Evolutionary conservation across 2,888 invertebrate species (phyloP).

Genomic region (Rotaria socialis): DNA sequence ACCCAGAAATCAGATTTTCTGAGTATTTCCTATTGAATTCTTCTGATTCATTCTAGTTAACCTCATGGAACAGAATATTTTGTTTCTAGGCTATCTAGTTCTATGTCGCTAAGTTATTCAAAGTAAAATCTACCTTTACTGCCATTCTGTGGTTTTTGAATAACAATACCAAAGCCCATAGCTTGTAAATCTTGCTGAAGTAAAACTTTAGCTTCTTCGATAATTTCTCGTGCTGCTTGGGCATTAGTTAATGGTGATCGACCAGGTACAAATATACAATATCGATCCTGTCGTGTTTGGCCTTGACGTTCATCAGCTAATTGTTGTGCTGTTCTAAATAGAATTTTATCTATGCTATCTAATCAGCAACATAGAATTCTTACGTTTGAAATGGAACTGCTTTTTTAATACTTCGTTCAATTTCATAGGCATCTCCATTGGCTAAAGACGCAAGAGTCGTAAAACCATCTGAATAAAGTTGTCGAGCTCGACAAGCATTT

Average conservation of each 20-base stretch:
- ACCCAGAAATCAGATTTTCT: too few relatives aligned
- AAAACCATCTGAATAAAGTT: constrained; percentile 75
- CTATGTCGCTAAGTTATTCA: too few relatives aligned
- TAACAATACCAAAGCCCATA: constrained; percentile 50
- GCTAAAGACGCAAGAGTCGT: constrained; percentile 75
- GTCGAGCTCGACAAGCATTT: constrained; percentile 75
- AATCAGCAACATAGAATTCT: background rate
- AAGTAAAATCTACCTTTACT: background rate
- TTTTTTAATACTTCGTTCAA: constrained; percentile 74
- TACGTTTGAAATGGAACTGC: constrained; percentile 77
- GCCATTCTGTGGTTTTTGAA: background rate
- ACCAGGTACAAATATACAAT: constrained; percentile 31
- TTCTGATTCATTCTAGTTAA: too few relatives aligned
- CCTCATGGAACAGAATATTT: too few relatives aligned
- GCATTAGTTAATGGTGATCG: constrained; percentile 48
- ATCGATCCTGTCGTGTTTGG: background rate
- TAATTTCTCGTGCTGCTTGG: constrained; percentile 75
- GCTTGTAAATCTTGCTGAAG: constrained; percentile 61
- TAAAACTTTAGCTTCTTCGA: constrained; percentile 72
- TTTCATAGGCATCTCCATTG: constrained; percentile 66
- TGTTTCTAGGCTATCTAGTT: too few relatives aligned
- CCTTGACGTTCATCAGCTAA: background rate
- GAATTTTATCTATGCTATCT: background rate
- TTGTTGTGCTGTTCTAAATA: background rate
- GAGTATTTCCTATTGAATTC: too few relatives aligned